Evolutionary conservation across 2,113 vertebrate species (phyloP).

Genomic region (Turdus rufiventris): DNA sequence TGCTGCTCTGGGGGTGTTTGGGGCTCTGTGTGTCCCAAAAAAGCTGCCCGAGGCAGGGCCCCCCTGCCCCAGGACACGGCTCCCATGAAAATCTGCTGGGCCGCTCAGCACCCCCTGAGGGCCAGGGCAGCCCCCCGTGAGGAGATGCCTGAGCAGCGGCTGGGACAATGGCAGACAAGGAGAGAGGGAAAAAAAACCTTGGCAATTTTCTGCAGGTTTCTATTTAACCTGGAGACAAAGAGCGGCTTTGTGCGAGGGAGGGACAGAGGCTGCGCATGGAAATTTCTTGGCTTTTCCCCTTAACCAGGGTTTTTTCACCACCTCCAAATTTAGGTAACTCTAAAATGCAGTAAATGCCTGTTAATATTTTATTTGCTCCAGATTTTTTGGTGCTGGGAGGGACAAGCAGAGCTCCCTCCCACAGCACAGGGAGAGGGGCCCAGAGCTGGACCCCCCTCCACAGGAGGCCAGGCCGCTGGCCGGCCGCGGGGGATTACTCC

Average conservation of each 20-base stretch:
- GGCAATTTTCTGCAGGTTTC: conserved; percentile 55
- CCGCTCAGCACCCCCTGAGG: background rate
- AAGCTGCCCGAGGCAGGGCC: background rate
- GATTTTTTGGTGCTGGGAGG: background rate
- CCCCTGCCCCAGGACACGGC: fast-evolving
- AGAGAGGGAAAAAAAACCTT: background rate
- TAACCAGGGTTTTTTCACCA: background rate
- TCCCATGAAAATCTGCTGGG: fast-evolving
- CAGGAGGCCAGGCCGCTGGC: background rate
- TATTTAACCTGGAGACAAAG: conserved; percentile 64
- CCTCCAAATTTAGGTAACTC: conserved; percentile 47
- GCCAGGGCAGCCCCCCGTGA: background rate
- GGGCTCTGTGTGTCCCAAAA: background rate
- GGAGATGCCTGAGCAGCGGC: background rate
- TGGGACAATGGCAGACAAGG: conserved; percentile 16
- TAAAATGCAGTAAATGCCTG: background rate
- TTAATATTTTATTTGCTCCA: conserved; percentile 17
- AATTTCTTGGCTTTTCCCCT: conserved; percentile 35
- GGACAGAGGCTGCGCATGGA: background rate
- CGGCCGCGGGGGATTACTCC: background rate
- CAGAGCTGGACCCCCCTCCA: background rate
- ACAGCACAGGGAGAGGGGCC: background rate
- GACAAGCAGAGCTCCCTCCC: no score
- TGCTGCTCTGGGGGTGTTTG: fast-evolving
- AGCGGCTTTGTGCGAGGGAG: conserved; percentile 38